phyloP scores from a whole-genome alignment of 1,140 invertebrate genomes.

The Bilobella aurantiaca region DNA sequence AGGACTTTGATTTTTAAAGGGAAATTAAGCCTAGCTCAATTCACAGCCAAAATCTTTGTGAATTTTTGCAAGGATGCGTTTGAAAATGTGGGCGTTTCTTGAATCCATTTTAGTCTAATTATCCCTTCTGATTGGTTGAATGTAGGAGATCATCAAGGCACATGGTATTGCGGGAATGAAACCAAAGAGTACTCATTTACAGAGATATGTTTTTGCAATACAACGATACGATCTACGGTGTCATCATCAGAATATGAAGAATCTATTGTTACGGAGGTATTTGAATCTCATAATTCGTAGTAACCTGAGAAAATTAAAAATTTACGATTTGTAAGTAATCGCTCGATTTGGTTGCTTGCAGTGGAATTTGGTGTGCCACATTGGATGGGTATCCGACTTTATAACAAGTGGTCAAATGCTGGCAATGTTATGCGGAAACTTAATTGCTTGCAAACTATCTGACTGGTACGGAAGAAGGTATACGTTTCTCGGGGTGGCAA shows the following conservation, averaged over 20 bases:
- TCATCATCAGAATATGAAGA: neutral
- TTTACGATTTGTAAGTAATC: neutral
- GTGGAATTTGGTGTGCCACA: conserved; percentile 28
- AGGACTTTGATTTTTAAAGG: neutral
- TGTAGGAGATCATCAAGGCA: neutral
- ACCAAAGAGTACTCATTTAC: neutral
- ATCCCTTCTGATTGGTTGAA: neutral
- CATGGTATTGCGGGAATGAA: conserved; percentile 14
- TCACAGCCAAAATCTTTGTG: too few species aligned
- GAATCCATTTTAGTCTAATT: too few species aligned
- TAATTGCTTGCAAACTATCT: conserved; percentile 20
- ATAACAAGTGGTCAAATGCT: conserved; percentile 28
- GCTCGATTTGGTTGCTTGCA: conserved; percentile 3
- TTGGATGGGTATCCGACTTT: conserved; percentile 21
- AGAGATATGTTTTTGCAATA: conserved; percentile 24
- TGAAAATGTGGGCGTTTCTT: too few species aligned
- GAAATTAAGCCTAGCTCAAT: too few species aligned
- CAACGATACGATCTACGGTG: conserved; percentile 1
- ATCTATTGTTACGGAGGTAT: conserved; percentile 18
- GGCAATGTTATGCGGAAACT: conserved; percentile 30
- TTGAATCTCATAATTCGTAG: neutral
- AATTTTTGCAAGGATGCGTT: too few species aligned
- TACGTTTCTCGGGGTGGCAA: conserved; percentile 19
- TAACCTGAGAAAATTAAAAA: neutral
- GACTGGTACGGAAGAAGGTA: conserved; percentile 31